Conservation (phyloP, 2,797 vertebrate genomes). For the Tauraco hartlaubi region DNA sequence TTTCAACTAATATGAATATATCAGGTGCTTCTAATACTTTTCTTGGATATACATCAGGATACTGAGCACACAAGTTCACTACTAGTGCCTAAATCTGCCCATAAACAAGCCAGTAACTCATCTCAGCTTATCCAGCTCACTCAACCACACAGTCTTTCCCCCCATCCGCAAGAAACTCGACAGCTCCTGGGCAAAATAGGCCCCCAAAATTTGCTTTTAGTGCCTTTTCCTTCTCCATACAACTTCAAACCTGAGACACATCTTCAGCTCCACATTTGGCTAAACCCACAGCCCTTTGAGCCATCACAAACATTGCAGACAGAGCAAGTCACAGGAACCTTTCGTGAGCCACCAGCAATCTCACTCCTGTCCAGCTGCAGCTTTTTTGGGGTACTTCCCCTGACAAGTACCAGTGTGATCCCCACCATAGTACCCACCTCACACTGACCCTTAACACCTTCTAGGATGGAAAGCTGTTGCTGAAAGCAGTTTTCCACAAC, state of each 20-base stretch:
- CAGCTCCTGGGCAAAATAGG: neutral
- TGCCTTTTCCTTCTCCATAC: neutral
- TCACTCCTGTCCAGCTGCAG: neutral
- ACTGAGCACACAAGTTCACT: neutral
- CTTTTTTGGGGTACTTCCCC: neutral
- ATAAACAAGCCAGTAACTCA: neutral
- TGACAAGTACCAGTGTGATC: neutral
- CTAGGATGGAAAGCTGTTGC: neutral
- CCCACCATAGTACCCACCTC: neutral
- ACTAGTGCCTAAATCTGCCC: neutral
- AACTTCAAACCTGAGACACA: neutral
- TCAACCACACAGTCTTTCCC: neutral
- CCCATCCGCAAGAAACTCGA: neutral
- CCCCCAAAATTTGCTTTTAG: neutral
- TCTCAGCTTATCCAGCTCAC: neutral
- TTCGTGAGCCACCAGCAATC: neutral
- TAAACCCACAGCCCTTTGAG: rapidly evolving
- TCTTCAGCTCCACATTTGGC: rapidly evolving
- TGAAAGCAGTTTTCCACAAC: neutral
- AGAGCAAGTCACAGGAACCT: neutral
- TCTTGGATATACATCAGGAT: neutral
- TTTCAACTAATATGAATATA: neutral
- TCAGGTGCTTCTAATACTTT: neutral
- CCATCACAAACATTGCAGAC: neutral
- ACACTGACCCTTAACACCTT: neutral